These are phyloP conservation scores for Catajapyx aquilonaris DNA, from an alignment of 1,140 invertebrate genomes.

Conservation along the genomic window DNA sequence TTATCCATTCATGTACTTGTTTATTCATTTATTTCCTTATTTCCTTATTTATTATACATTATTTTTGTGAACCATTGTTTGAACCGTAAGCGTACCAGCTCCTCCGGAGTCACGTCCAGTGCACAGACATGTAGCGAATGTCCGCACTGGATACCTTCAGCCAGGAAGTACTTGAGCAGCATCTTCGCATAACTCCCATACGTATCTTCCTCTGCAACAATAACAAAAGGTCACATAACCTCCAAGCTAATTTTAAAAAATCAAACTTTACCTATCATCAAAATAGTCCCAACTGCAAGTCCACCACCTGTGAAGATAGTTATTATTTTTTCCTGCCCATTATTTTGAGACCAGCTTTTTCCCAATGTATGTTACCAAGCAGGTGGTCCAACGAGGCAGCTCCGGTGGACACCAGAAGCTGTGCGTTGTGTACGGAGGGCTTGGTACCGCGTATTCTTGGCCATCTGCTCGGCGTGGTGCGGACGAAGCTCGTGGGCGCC, in stretches of 20 bases:
- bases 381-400: slow-evolving; percentile 44
- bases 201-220: slow-evolving; percentile 51
- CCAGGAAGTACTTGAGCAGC: slow-evolving; percentile 56
- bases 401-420: slow-evolving; percentile 42
- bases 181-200: slow-evolving; percentile 49
- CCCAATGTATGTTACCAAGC: slow-evolving; percentile 24
- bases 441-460: slow-evolving; percentile 34
- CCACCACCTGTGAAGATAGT: neutral
- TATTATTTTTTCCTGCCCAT: no score
- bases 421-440: slow-evolving; percentile 38
- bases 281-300: neutral
- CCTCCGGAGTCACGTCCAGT: slow-evolving; percentile 38
- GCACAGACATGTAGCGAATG: slow-evolving; percentile 49
- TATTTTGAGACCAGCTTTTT: neutral
- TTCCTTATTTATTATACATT: no score
- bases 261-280: neutral
- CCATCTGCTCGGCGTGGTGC: neutral
- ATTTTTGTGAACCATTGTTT: no score
- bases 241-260: no score
- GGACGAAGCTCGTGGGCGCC: neutral
- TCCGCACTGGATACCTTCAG: slow-evolving; percentile 49
- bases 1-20: no score
- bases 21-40: no score
- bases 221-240: neutral
- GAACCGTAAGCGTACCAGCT: slow-evolving; percentile 28